Base-by-base conservation (phyloP, 2,797 vertebrate genomes). In the Poecile montanus region DNA sequence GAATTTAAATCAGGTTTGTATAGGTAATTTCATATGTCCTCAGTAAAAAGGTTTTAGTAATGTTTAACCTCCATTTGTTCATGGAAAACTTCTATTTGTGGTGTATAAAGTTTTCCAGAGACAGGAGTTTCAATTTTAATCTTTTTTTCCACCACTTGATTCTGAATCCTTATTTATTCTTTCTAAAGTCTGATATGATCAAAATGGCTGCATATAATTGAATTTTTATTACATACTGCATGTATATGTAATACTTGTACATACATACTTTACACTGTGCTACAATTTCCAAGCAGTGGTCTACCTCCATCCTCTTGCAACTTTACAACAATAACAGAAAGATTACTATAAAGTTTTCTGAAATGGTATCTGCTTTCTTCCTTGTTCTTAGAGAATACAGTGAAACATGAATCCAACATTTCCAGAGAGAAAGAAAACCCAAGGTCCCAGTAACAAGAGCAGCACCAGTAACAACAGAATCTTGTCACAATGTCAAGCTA, bases 1-100 rank as follows among this genome's bases (percentile, higher is more conserved):
- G 70, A 89, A 89, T 92, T 85, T 94, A 92, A 85, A 88, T 72
- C 45, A 81, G 57, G 32, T 89, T 88, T 92, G 29, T 50, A 67
- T 36, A 50, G 79, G 44, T 81, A 61, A 62, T 77, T 93, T 93
- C 77, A 71, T 80, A 83, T 60, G 68, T 56, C 56, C 68, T 60
- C 45, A 74, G 68, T 63, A 87, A 53, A 82, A 75, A 87, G 63
- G 48, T 80, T 89, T 88, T 63, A 76, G 75, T 63, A 77, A 79
- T 13, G 57, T 65, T 84, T 91, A 90, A 85, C 53, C 68, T 48
- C 21, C n/a, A 65, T 73, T 91, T 89, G 66, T 84, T 94, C 32
- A 60, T n/a, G n/a, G 66, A 88, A 92, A 92, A 84, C 20, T 83
- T 90, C 34, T 78, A 8, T 68, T n/a, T 72, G 36, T 54, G 54